phyloP scores from a whole-genome alignment of 2,888 invertebrate species.

The Meiosimyza platycephala region DNA sequence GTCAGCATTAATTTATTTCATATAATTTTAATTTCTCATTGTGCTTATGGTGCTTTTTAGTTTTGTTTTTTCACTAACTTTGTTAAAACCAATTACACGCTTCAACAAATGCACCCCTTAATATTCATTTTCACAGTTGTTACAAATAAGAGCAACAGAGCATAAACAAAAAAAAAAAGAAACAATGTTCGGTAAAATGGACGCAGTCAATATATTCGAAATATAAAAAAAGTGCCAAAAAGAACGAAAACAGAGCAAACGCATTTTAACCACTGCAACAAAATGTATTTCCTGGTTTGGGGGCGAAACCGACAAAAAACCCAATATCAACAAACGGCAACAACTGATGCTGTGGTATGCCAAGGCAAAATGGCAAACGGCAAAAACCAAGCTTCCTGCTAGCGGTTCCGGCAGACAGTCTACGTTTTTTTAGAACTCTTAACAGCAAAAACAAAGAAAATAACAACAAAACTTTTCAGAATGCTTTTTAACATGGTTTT shows the following conservation, averaged over 20 bases:
- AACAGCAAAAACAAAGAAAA: background rate
- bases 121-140: constrained; percentile 30
- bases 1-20: background rate
- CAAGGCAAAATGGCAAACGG: no score
- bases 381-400: background rate
- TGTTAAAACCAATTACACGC: constrained; percentile 31
- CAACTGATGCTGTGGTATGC: no score
- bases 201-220: constrained; percentile 17
- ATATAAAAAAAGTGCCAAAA: background rate
- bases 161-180: no score
- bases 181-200: background rate
- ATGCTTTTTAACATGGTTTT: constrained; percentile 11
- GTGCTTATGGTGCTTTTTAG: background rate
- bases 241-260: constrained; percentile 6
- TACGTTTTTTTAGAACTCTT: background rate
- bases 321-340: no score
- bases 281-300: constrained; percentile 31
- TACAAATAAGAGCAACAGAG: constrained; percentile 16
- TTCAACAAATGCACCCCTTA: constrained; percentile 30
- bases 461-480: constrained; percentile 13
- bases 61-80: constrained; percentile 12
- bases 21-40: constrained; percentile 4
- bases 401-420: constrained; percentile 4
- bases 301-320: background rate
- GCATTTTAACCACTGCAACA: constrained; percentile 27